Evolutionary conservation across 2,888 invertebrate genomes (phyloP).

Genomic region (Molanna angustata): DNA sequence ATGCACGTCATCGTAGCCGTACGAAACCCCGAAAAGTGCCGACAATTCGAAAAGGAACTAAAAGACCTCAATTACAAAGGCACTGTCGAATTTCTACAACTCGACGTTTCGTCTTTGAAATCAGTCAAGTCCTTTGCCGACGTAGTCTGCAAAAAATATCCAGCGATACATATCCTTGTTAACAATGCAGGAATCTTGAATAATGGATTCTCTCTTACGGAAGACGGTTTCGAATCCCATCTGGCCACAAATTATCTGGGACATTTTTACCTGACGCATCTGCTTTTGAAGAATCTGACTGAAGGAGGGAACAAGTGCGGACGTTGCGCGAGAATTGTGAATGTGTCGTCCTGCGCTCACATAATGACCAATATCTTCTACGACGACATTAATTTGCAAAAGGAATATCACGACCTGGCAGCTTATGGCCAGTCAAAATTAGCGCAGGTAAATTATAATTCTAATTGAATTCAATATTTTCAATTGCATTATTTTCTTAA

Average conservation of each 20-base stretch:
- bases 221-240: constrained; percentile 83
- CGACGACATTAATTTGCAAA: constrained; percentile 66
- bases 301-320: constrained; percentile 55
- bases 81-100: constrained; percentile 61
- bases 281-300: constrained; percentile 72
- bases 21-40: constrained; percentile 59
- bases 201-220: constrained; percentile 70
- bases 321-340: constrained; percentile 71
- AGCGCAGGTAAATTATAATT: constrained; percentile 69
- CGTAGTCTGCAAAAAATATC: constrained; percentile 59
- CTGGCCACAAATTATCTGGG: constrained; percentile 86
- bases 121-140: constrained; percentile 76
- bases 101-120: constrained; percentile 74
- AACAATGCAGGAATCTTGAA: constrained; percentile 94
- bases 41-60: constrained; percentile 44
- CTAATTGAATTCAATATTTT: too few species aligned
- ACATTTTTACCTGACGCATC: constrained; percentile 78
- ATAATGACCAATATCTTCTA: constrained; percentile 71
- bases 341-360: constrained; percentile 84
- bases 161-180: constrained; percentile 69
- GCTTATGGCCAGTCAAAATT: constrained; percentile 85
- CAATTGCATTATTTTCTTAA: too few species aligned
- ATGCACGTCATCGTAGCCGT: constrained; percentile 74
- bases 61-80: constrained; percentile 53
- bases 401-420: constrained; percentile 61